These are phyloP conservation scores for Julus scanicus DNA, from an alignment of 2,888 invertebrate genomes.

Conservation along the genomic window DNA sequence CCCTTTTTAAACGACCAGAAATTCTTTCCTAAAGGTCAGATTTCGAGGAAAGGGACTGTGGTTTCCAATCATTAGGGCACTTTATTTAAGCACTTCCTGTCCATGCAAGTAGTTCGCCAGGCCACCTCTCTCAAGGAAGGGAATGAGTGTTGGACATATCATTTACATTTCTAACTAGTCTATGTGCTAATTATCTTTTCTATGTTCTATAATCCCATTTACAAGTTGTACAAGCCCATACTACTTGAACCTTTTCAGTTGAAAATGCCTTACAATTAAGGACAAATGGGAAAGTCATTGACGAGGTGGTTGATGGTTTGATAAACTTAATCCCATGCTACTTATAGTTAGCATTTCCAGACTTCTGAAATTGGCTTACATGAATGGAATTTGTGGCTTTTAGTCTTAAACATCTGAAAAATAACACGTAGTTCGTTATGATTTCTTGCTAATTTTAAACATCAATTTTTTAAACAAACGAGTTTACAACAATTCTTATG, in stretches of 20 bases:
- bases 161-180: background rate
- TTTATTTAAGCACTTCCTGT: background rate
- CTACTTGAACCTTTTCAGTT: background rate
- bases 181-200: background rate
- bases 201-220: too few species aligned
- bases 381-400: too few species aligned
- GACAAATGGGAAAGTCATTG: too few species aligned
- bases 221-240: background rate
- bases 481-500: too few species aligned
- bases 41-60: background rate
- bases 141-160: background rate
- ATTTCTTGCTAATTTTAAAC: too few species aligned
- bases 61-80: background rate
- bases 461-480: too few species aligned
- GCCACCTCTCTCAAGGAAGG: background rate
- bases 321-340: too few species aligned
- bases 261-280: background rate
- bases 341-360: too few species aligned
- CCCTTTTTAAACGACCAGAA: slow-evolving; percentile 39
- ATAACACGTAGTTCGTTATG: too few species aligned
- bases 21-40: slow-evolving; percentile 2
- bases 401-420: too few species aligned
- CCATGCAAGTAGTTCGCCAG: background rate
- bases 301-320: too few species aligned
- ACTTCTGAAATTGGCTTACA: too few species aligned